phyloP scores from a whole-genome alignment of 2,113 vertebrate species.

The Thamnaconus septentrionalis region DNA sequence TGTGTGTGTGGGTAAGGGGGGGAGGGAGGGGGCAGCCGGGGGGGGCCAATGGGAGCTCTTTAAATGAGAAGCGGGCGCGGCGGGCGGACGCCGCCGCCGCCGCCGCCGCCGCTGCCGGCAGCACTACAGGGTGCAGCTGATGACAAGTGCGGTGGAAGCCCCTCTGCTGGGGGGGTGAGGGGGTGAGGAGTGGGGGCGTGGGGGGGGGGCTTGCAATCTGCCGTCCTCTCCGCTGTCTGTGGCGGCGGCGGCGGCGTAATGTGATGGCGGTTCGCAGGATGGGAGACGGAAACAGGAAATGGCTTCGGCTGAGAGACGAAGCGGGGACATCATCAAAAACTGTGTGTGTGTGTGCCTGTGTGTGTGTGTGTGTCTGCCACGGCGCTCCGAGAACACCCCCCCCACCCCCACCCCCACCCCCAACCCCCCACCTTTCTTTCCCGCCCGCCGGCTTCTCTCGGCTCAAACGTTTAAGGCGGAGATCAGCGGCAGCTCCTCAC shows the following conservation, averaged over 20 bases:
- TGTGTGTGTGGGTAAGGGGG: too few relatives aligned
- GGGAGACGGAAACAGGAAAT: constrained; percentile 66
- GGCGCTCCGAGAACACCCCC: constrained; percentile 36
- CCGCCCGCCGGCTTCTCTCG: constrained; percentile 44
- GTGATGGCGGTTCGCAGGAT: constrained; percentile 39
- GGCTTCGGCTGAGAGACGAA: constrained; percentile 61
- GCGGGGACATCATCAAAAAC: constrained; percentile 61
- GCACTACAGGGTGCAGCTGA: constrained; percentile 28
- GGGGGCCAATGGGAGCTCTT: constrained; percentile 61
- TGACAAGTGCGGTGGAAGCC: constrained; percentile 56
- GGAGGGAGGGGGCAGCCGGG: constrained; percentile 39
- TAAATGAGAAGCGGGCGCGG: constrained; percentile 60
- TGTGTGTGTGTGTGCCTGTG: constrained; percentile 1
- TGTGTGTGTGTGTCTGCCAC: constrained; percentile 4
- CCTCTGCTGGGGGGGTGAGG: constrained; percentile 65
- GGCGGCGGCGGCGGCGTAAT: not conserved
- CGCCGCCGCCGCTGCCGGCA: too few relatives aligned
- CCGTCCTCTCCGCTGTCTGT: constrained; percentile 62
- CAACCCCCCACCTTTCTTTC: not conserved
- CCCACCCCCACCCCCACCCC: not conserved
- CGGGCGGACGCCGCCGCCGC: constrained; percentile 31
- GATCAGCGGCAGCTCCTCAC: constrained; percentile 35
- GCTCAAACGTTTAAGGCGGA: constrained; percentile 58
- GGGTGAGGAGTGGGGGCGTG: constrained; percentile 48
- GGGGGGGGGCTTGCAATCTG: constrained; percentile 70